Evolutionary conservation across 2,797 vertebrate species (phyloP).

Genomic region (Chiloscyllium punctatum): DNA sequence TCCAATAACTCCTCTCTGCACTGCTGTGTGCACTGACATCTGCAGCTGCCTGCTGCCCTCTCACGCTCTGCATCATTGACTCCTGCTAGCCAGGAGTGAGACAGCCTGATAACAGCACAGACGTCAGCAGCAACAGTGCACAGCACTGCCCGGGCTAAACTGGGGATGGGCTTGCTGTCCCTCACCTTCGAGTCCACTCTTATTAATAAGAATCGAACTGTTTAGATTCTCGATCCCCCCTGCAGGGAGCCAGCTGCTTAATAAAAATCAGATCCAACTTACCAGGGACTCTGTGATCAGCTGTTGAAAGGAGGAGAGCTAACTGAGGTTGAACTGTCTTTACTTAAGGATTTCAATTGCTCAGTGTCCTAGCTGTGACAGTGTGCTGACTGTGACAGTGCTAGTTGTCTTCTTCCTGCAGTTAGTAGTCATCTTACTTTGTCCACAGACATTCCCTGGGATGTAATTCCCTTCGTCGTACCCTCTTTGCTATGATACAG

Average conservation of each 20-base stretch:
- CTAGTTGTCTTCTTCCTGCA: background rate
- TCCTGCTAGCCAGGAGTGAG: background rate
- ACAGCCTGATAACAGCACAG: background rate
- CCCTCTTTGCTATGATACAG: too few species aligned
- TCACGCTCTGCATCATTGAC: too few species aligned
- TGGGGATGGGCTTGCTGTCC: background rate
- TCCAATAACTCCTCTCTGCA: background rate
- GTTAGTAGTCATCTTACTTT: too few species aligned
- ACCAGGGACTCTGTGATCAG: background rate
- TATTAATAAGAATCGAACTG: background rate
- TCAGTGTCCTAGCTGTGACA: background rate
- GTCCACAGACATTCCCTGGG: too few species aligned
- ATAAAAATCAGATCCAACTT: background rate
- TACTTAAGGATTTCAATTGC: background rate
- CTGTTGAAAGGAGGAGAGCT: background rate
- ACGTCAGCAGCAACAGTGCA: background rate
- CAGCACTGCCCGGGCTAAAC: background rate
- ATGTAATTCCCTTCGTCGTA: too few species aligned
- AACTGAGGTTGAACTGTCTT: background rate
- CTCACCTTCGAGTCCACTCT: background rate
- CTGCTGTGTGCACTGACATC: background rate
- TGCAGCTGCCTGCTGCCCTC: background rate
- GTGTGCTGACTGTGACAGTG: background rate
- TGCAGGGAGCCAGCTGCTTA: background rate
- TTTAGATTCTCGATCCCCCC: background rate